Percentiles rank a stretch among this genome's conserved stretches.
phyloP scores from a whole-genome alignment of 2,113 vertebrate genomes.

The Oncorhynchus clarkii region DNA sequence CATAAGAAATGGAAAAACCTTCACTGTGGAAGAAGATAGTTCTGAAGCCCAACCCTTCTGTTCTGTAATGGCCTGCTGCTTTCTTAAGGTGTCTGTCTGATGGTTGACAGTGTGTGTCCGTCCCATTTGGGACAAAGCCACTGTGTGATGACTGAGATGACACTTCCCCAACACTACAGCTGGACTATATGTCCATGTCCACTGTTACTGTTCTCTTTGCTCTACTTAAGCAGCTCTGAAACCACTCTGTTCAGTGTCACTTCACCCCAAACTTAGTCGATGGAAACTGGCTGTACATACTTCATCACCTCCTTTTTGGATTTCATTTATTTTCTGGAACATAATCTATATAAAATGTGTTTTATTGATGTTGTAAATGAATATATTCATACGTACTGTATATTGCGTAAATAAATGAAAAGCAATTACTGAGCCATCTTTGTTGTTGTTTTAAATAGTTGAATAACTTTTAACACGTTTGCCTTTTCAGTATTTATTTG shows the following conservation, averaged over 20 bases:
- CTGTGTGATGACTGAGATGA: slow-evolving; percentile 3
- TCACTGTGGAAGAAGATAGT: not conserved
- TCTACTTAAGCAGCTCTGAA: not conserved
- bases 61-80: not conserved
- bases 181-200: slow-evolving; percentile 8
- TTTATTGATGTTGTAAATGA: slow-evolving; percentile 75
- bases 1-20: not conserved
- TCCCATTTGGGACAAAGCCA: not conserved
- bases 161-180: slow-evolving; percentile 30
- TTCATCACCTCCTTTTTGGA: slow-evolving; percentile 3
- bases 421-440: slow-evolving; percentile 38
- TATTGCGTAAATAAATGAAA: slow-evolving; percentile 71
- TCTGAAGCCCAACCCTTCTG: not conserved
- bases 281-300: slow-evolving; percentile 31
- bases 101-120: not conserved
- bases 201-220: slow-evolving; percentile 1
- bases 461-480: no score
- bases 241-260: slow-evolving; percentile 5
- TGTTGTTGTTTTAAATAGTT: not conserved
- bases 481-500: not conserved
- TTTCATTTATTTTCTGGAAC: slow-evolving; percentile 56
- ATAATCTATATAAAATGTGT: slow-evolving; percentile 70
- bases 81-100: not conserved
- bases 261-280: slow-evolving; percentile 32
- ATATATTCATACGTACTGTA: slow-evolving; percentile 64